phyloP scores from a whole-genome alignment of 1,140 invertebrate species.

The Pseudobourletiella spinata region DNA sequence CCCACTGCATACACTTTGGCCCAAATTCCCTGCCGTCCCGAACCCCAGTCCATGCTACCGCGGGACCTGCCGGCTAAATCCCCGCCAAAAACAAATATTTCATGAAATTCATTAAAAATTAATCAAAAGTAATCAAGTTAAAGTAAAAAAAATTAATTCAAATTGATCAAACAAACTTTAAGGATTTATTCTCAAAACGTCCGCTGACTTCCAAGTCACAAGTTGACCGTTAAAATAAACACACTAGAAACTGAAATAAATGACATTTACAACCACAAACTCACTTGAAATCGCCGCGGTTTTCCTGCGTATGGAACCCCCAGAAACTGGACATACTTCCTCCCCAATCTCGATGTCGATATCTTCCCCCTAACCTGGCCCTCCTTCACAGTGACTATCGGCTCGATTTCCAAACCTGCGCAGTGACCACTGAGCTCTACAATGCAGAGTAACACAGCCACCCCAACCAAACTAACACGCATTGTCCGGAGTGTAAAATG shows the following conservation, averaged over 20 bases:
- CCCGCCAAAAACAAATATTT: background rate
- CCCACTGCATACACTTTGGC: conserved; percentile 54
- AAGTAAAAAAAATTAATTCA: background rate
- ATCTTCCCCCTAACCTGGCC: too few relatives aligned
- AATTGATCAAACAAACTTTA: background rate
- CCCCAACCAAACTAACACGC: too few relatives aligned
- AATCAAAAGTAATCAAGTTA: background rate
- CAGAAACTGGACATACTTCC: background rate
- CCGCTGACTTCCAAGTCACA: too few relatives aligned
- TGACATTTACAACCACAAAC: too few relatives aligned
- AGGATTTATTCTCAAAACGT: too few relatives aligned
- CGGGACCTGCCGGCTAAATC: conserved; percentile 44
- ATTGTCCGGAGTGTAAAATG: too few relatives aligned
- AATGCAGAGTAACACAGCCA: too few relatives aligned
- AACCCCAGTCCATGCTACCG: conserved; percentile 49
- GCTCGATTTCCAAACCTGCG: too few relatives aligned
- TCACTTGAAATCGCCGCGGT: background rate
- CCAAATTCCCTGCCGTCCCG: conserved; percentile 51
- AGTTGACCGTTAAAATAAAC: too few relatives aligned
- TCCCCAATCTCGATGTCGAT: background rate
- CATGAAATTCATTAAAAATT: background rate
- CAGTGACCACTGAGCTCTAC: too few relatives aligned
- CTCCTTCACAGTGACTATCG: too few relatives aligned
- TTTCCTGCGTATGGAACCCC: background rate
- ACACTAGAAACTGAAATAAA: too few relatives aligned